These are phyloP conservation scores for Myotis myotis DNA, from an alignment of 2,797 vertebrate genomes.

Conservation along the genomic window DNA sequence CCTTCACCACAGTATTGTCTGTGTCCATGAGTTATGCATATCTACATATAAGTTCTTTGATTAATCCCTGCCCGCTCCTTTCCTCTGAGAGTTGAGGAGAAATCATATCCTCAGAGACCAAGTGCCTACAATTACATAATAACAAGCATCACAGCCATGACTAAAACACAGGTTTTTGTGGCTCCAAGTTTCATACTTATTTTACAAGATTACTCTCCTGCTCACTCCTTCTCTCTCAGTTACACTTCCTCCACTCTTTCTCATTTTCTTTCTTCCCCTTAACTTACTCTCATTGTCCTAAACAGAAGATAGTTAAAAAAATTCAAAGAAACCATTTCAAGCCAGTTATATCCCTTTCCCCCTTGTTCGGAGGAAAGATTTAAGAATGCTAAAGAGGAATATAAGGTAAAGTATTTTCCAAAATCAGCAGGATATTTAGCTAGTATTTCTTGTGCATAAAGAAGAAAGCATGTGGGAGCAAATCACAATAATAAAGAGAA, in stretches of 20 bases:
- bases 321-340: neutral
- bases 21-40: no score
- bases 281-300: neutral
- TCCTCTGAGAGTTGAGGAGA: no score
- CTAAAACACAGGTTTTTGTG: neutral
- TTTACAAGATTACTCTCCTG: neutral
- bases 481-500: conserved; percentile 67
- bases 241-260: neutral
- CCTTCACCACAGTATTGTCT: no score
- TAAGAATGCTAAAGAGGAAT: conserved; percentile 45
- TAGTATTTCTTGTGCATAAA: conserved; percentile 56
- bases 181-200: neutral
- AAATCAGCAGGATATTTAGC: conserved; percentile 51
- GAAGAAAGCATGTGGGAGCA: conserved; percentile 37
- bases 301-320: neutral
- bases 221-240: neutral
- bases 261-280: neutral
- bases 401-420: conserved; percentile 8
- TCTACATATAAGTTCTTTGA: no score
- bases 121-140: neutral
- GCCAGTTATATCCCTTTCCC: neutral
- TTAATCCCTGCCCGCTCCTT: no score
- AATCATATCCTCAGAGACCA: neutral
- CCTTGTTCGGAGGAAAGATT: neutral
- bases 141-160: neutral